These are phyloP conservation scores for Beaufortia kweichowensis DNA, from an alignment of 2,113 vertebrate species.

Conservation along the genomic window DNA sequence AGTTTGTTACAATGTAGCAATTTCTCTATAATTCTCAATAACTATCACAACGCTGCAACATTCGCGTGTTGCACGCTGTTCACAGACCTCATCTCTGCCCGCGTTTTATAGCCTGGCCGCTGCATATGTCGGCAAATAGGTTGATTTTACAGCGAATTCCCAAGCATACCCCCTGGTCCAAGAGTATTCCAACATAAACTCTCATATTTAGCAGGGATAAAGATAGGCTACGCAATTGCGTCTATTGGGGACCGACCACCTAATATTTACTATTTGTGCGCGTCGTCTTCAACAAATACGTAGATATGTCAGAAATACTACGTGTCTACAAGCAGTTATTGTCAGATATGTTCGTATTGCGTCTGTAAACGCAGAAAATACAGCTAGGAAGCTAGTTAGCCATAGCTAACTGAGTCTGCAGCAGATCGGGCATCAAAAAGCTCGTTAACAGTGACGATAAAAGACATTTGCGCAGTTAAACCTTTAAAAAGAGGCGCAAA, in stretches of 20 bases:
- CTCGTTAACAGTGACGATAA: slow-evolving; percentile 1
- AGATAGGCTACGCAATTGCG: slow-evolving; percentile 65
- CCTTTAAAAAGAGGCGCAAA: not conserved
- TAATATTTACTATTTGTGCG: slow-evolving; percentile 19
- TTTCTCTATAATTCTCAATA: slow-evolving; percentile 88
- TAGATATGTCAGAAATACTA: slow-evolving; percentile 49
- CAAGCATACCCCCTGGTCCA: slow-evolving; percentile 81
- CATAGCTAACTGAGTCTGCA: slow-evolving; percentile 66
- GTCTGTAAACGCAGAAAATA: slow-evolving; percentile 55
- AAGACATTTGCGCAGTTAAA: not conserved
- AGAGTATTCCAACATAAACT: slow-evolving; percentile 83
- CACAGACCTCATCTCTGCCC: slow-evolving; percentile 61
- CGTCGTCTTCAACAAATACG: slow-evolving; percentile 6
- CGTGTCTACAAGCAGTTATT: slow-evolving; percentile 70
- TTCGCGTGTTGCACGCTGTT: slow-evolving; percentile 70
- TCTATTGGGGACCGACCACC: slow-evolving; percentile 32
- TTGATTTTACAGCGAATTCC: slow-evolving; percentile 78
- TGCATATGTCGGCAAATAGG: slow-evolving; percentile 59
- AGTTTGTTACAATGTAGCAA: slow-evolving; percentile 94
- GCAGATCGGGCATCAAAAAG: slow-evolving; percentile 31
- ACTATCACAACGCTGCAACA: slow-evolving; percentile 73
- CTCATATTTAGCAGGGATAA: slow-evolving; percentile 75
- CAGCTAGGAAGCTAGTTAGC: slow-evolving; percentile 71
- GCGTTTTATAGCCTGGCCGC: slow-evolving; percentile 52
- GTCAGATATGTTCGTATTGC: slow-evolving; percentile 68